Percentiles rank a stretch among this genome's conserved stretches.
phyloP scores from a whole-genome alignment of 2,113 vertebrate species.

The Nycticorax nycticorax region DNA sequence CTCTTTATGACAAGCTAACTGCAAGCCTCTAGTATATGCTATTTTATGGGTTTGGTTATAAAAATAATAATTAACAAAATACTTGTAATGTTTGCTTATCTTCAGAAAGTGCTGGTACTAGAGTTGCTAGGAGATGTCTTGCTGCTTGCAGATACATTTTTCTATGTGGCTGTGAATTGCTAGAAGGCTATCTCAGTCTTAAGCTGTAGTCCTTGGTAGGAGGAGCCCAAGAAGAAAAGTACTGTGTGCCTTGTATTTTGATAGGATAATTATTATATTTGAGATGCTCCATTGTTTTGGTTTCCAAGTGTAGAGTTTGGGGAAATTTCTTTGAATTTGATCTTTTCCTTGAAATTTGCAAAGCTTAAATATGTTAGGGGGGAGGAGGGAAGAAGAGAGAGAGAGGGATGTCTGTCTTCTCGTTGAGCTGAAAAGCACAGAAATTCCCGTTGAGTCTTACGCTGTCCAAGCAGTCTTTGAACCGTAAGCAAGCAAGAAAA shows the following conservation, averaged over 20 bases:
- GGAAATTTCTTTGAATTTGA: neutral
- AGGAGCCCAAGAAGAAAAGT: neutral
- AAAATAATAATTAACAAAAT: conserved; percentile 13
- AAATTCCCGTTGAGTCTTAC: neutral
- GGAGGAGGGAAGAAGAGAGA: accelerated
- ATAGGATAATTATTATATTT: neutral
- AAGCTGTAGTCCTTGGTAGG: neutral
- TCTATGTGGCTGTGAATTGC: neutral
- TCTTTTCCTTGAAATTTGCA: neutral
- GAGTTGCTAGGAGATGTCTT: conserved; percentile 6
- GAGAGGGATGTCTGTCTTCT: neutral
- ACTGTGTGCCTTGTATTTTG: neutral
- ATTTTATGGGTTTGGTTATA: neutral
- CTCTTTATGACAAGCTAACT: neutral
- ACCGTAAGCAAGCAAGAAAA: neutral
- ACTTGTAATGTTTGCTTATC: neutral
- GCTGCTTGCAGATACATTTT: neutral
- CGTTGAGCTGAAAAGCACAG: neutral
- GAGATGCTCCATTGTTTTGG: neutral
- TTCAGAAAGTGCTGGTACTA: neutral
- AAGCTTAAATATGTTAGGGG: neutral
- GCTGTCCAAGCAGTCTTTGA: neutral
- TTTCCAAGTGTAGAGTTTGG: neutral
- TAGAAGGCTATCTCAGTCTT: neutral
- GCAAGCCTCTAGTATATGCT: neutral